Evolutionary conservation across 2,113 vertebrate genomes (phyloP), one percentile per base, ranked within the genome.

Genomic region (Muntiacus reevesi): DNA sequence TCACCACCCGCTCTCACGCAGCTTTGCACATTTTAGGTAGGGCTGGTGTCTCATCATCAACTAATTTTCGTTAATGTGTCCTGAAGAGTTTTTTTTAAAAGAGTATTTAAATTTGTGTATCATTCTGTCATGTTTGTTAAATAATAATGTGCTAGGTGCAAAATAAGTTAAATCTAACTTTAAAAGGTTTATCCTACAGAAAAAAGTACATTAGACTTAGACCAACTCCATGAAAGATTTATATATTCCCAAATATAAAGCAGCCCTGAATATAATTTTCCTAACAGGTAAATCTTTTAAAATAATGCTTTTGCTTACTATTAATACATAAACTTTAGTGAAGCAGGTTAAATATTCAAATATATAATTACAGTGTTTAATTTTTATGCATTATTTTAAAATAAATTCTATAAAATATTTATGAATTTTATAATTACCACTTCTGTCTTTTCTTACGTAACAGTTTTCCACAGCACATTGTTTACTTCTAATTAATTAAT

Each of bases 1-100:
- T 99, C 11, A 99, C 99, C 85, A 99, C 99, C 45, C 99, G 99
- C 57, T 99, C 99, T 93, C 99, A 99, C 79, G 99, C 99, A 98
- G 99, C 99, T 94, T 99, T 99, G 97, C 99, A 99, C 98, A 99
- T 99, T 98, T 99, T 99, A 87, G 99, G 99, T 97, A 96, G 50
- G 36, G 6, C 30, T 94, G 28, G 25, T 74, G 9, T 95, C 71
- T 87, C 62, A 21, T 67, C 10, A 79, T 28, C 47, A 84, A 15
- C 33, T 93, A 79, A 89, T 79, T 88, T 95, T 23, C 30, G 7
- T 89, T 93, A 52, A 45, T 83, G 5, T 78, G 21, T 85, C 13
- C 45, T 89, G 1, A 83, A 21, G 7, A 13, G 43, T 27, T 62
- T 60, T 45, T 94, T 88, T 87, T 33, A 6, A n/a, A 36, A 52